Evolutionary conservation across 2,888 invertebrate species (phyloP), one percentile per base, ranked within the genome.

Genomic region (Anthoptus insignis): DNA sequence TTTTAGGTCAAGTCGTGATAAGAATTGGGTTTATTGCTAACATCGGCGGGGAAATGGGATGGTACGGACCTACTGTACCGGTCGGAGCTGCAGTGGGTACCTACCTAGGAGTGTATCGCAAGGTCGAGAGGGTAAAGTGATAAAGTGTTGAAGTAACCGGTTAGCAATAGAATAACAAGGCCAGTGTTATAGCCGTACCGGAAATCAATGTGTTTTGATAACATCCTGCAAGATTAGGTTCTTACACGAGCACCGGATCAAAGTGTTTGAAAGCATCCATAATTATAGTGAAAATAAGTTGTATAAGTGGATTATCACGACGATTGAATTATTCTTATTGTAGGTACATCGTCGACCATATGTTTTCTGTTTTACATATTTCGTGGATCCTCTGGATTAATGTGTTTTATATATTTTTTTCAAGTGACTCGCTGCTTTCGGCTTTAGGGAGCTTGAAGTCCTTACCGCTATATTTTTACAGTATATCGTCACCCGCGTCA

Each of bases 51-150:
- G 53, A 45, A 53, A 45, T 52, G 39, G 24, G 52, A 60, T 24
- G 21, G n/a, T n/a, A n/a, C n/a, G n/a, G 27, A 27, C 27, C 7
- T 27, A n/a, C n/a, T 45, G 11, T 60, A 60, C 14, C 32, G 53
- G 27, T 7, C 42, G 45, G 11, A 29, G 29, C 42, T 49, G 16
- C 27, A 49, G 11, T 27, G n/a, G 42, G n/a, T n/a, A n/a, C n/a
- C n/a, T n/a, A n/a, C n/a, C n/a, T 50, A 57, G n/a, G 37, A 37
- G 29, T 29, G 57, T 64, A 57, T 57, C 21, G 57, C 50, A 64
- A 64, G 64, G 64, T 64, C 64, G 24, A 64, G 64, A 64, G 64
- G 57, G 64, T 64, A 52, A 64, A 58, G 57, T 64, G 64, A 64
- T 64, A 64, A 64, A 64, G 50, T 56, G 37, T 32, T 57, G 52